Percentiles rank a stretch among this genome's conserved stretches.
phyloP scores from a whole-genome alignment of 2,797 vertebrate species.

The Hyperoplus immaculatus region DNA sequence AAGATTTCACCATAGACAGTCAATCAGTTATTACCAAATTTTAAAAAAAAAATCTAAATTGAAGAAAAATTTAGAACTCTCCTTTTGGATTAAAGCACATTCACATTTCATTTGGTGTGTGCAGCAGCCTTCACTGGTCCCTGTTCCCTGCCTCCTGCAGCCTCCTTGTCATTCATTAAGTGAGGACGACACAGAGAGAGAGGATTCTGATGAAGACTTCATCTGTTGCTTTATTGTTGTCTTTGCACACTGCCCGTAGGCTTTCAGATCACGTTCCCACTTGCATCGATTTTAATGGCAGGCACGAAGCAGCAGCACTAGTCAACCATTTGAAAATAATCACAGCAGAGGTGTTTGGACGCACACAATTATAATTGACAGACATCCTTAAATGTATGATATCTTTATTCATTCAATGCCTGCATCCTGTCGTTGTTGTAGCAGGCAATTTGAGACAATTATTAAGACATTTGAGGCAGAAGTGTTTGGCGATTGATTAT shows the following conservation, averaged over 20 bases:
- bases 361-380: slow-evolving; percentile 53
- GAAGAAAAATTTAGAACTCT: not conserved
- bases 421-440: slow-evolving; percentile 48
- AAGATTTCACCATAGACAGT: not conserved
- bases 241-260: slow-evolving; percentile 22
- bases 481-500: slow-evolving; percentile 39
- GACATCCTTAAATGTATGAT: slow-evolving; percentile 50
- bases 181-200: not conserved
- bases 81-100: not conserved
- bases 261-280: slow-evolving; percentile 45
- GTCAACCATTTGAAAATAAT: slow-evolving; percentile 61
- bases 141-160: not conserved
- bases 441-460: slow-evolving; percentile 48
- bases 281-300: slow-evolving; percentile 52
- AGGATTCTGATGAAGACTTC: slow-evolving; percentile 10
- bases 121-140: not conserved
- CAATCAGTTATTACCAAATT: not conserved
- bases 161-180: slow-evolving; percentile 2
- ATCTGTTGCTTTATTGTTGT: slow-evolving; percentile 23
- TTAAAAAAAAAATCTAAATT: not conserved
- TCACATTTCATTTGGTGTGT: not conserved
- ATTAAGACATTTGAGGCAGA: slow-evolving; percentile 34
- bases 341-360: slow-evolving; percentile 45
- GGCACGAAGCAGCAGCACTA: slow-evolving; percentile 37
- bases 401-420: slow-evolving; percentile 59